These are phyloP conservation scores for Littorina saxatilis DNA, from an alignment of 1,140 invertebrate species.

Conservation along the genomic window DNA sequence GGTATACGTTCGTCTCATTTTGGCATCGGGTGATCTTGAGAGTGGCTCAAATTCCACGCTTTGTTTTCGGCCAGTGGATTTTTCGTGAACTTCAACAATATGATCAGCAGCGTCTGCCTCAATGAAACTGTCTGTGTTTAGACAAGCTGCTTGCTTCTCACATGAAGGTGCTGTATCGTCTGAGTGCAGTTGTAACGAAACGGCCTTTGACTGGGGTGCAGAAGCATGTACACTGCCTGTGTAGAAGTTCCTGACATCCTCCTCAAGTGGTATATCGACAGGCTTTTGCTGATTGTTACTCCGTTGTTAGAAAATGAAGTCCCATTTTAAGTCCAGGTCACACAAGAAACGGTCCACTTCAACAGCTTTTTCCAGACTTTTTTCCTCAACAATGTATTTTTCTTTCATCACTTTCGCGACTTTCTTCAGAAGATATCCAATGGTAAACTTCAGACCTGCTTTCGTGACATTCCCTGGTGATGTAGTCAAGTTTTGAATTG, in stretches of 20 bases:
- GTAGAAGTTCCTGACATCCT: slow-evolving; percentile 27
- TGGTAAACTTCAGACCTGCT: slow-evolving; percentile 22
- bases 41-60: no score
- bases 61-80: no score
- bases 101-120: no score
- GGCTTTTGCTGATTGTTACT: slow-evolving; percentile 16
- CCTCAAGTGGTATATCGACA: slow-evolving; percentile 4
- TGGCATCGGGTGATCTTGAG: no score
- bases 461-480: background rate
- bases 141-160: no score
- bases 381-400: background rate
- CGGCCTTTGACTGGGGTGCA: no score
- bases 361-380: slow-evolving; percentile 9
- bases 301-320: slow-evolving; percentile 28
- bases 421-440: slow-evolving; percentile 28
- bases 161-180: no score
- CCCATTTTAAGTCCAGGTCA: slow-evolving; percentile 32
- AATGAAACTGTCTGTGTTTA: no score
- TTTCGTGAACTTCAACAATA: no score
- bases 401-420: slow-evolving; percentile 7
- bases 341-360: slow-evolving; percentile 15
- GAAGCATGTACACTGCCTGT: no score
- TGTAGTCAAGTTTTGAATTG: slow-evolving; percentile 7
- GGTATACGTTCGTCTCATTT: no score
- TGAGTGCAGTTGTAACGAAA: no score